Evolutionary conservation across 2,797 vertebrate species (phyloP), one percentile per base, ranked within the genome.

Genomic region (Thalassophryne amazonica): DNA sequence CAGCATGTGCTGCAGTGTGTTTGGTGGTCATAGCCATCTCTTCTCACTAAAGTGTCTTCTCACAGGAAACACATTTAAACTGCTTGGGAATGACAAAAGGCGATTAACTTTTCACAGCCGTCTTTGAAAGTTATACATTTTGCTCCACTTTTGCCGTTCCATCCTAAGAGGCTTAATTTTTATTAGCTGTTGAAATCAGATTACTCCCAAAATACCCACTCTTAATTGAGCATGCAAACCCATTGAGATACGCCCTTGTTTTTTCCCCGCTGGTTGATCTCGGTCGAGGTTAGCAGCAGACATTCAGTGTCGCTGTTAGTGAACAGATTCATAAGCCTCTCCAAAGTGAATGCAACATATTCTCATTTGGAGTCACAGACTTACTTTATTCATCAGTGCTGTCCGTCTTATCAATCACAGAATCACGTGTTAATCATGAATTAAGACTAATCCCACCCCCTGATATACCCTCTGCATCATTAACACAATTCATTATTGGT

Each of bases 161-260:
- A 58, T 74, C 76, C 83, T 80, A 74, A 83, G 70, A 80, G 69
- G 64, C 59, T 83, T 83, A 68, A 55, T 77, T 78, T 60, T 73
- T 61, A 76, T 86, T 77, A 82, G 61, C 56, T 54, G 31, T 59
- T 50, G n/a, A 60, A 57, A 82, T 80, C 59, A 81, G 64, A 81
- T 81, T 54, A 36, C 31, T 74, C 75, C 78, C 47, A 66, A 78
- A 86, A 77, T 76, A 85, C 35, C 53, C 58, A 40, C 47, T 69
- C 69, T 76, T 78, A 85, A 81, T 85, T 71, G 69, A 76, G 56
- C 46, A 8, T 60, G 45, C 65, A 72, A 70, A 69, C 59, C 63
- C 81, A 80, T 84, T 84, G 85, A 54, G 65, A 33, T 37, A 19
- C 14, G 40, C 50, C 66, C 43, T 36, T 74, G 25, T 39, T 62